Evolutionary conservation across 1,140 invertebrate genomes (phyloP), one percentile per base, ranked within the genome.

Genomic region (Acromyrmex charruanus): DNA sequence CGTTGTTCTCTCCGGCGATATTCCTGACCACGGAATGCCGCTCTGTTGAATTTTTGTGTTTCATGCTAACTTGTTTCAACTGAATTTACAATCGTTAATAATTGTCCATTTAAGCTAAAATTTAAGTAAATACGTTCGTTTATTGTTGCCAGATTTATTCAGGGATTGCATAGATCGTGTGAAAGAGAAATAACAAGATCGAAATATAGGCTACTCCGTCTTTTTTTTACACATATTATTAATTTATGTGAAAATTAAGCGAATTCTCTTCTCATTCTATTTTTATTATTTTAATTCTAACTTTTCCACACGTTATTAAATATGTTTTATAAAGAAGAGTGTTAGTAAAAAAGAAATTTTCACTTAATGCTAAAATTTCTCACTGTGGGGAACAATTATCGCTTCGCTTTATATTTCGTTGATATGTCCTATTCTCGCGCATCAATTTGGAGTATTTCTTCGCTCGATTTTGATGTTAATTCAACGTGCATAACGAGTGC

Each of bases 41-140:
- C 53, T 10, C 63, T n/a, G 77, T 21, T 53, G 16, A 68, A 81
- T 58, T 69, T 25, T 77, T 39, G 39, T 59, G 35, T 79, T 69
- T 81, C 51, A 71, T 31, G 21, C 21, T 35, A 49, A 28, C 31
- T 59, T 16, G 53, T 59, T 61, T 25, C 44, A 21, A 9, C 21
- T 6, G 44, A 79, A 66, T 79, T 79, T 59, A 16, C 39, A 74
- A 16, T 49, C 16, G 35, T 82, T 18, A 25, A 21, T 18, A 21
- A 28, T 39, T 21, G 35, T 14, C 28, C 77, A 61, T 31, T 44
- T 18, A n/a, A 74, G 3, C 44, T 74, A 16, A 18, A 39, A 31
- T 14, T 21, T 12, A 58, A 58, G 39, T 21, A 31, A 31, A 55
- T n/a, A 14, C 53, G 39, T 49, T 6, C 6, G 21, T 69, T 44